phyloP scores from a whole-genome alignment of 2,113 vertebrate species.

The Orthonyx spaldingii region DNA sequence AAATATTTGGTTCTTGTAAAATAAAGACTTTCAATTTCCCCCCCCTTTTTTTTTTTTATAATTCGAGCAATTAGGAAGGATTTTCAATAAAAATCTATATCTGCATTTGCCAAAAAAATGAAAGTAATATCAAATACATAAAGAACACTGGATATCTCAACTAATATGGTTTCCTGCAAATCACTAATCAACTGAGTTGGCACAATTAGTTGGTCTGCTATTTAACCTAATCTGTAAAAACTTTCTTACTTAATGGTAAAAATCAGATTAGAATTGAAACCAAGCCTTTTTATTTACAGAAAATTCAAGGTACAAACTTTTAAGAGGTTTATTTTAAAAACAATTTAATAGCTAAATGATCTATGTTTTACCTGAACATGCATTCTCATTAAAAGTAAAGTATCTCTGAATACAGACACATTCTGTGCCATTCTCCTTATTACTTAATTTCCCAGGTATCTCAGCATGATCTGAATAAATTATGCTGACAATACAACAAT shows the following conservation, averaged over 20 bases:
- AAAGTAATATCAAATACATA: neutral
- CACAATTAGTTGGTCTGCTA: neutral
- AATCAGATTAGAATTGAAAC: constrained; percentile 13
- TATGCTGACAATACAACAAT: constrained; percentile 82
- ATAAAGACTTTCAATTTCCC: neutral
- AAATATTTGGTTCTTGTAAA: neutral
- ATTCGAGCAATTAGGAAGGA: neutral
- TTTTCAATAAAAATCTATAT: neutral
- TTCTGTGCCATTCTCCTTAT: constrained; percentile 72
- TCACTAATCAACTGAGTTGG: neutral
- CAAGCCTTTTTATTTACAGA: neutral
- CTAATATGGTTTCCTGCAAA: neutral
- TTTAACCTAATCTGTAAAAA: neutral
- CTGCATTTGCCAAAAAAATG: neutral
- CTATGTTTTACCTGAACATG: constrained; percentile 70
- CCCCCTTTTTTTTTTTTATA: neutral
- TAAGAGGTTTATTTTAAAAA: constrained; percentile 59
- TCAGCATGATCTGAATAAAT: constrained; percentile 88
- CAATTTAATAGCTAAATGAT: constrained; percentile 67
- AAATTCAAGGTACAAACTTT: constrained; percentile 50
- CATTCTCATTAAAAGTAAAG: constrained; percentile 72
- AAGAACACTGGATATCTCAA: neutral
- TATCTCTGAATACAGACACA: constrained; percentile 58
- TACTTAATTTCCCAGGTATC: constrained; percentile 84
- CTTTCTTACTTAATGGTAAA: neutral